Evolutionary conservation across 2,113 vertebrate genomes (phyloP), one percentile per base, ranked within the genome.

Genomic region (Nesospiza acunhae): DNA sequence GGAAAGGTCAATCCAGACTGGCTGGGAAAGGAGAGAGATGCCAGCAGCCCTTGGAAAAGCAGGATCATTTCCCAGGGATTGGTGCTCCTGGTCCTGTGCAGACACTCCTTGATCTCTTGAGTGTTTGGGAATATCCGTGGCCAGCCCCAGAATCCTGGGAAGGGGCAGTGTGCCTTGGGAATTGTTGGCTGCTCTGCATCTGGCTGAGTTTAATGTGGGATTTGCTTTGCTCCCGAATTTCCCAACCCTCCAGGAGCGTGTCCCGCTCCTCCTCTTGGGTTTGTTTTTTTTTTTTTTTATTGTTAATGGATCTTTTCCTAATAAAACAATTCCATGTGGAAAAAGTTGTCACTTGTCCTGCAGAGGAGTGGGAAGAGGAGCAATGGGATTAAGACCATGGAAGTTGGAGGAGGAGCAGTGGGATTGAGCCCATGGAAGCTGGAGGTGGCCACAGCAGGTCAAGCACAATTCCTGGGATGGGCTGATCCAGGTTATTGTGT

Each of bases 191-290:
- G 26, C 41, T 84, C 56, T 13, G 6, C 1, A 0, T 44, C 75
- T 6, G 10, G 30, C 44, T 24, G 56, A 72, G 20, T 16, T 56
- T 30, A 4, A 23, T 0, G 2, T 33, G 82, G 5, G 8, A 30
- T 91, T 85, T 53, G 26, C 70, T 83, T 44, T 64, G 42, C 46
- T 93, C 68, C 82, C 2, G 26, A 39, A 49, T 49, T 53, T 55
- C 50, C 77, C 0, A 0, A 28, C 28, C 24, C 26, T n/a, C 52
- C 30, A 3, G 69, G 49, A 26, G 46, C 0, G 3, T 42, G 12
- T 59, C 39, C 53, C 2, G 0, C 63, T 35, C 1, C 60, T 66
- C 44, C 41, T 72, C 31, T 2, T 1, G 13, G 0, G 12, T n/a
- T n/a, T n/a, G n/a, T n/a, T n/a, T n/a, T 21, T 11, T 31, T 35